Evolutionary conservation across 2,888 invertebrate species (phyloP), one percentile per base, ranked within the genome.

Genomic region (Amphimallon solstitiale): DNA sequence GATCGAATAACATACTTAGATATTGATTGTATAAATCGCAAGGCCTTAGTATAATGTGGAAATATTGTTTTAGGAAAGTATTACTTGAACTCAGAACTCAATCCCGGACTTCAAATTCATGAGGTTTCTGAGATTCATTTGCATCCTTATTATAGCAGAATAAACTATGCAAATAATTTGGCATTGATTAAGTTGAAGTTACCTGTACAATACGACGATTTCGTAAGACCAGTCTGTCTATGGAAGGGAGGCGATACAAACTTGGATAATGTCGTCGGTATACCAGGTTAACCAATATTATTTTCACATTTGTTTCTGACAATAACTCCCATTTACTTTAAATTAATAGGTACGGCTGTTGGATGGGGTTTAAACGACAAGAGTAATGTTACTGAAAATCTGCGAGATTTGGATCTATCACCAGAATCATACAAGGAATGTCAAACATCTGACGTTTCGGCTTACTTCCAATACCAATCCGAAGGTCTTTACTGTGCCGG

Each of bases 281-380:
- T 37, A 60, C 17, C 64, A 23, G 71, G 71, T 59, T 48, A 35
- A 14, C 10, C 7, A 17, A 43, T 43, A 6, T 7, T 43, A 9
- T 9, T 2, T 43, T 43, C 6, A 2, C 9, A 17, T 43, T 43
- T 43, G 5, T 4, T n/a, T 29, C 29, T 29, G 9, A 7, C 1
- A 43, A 7, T 14, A 9, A 43, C n/a, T 19, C n/a, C n/a, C 10
- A 3, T 46, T 17, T 46, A 15, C 2, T 6, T 1, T 15, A 9
- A 2, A 38, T 17, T 3, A n/a, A 2, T n/a, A 60, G 59, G 59
- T 7, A 45, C 43, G n/a, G 35, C 45, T 1, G 79, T 81, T 48
- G 83, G 82, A 7, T 83, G 83, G 75, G 88, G 88, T 45, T 87
- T 85, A 74, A 87, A 88, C 73, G 86, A 87, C 70, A 85, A 83